Evolutionary conservation across 2,888 invertebrate genomes (phyloP).

Genomic region (Venusia cambrica): DNA sequence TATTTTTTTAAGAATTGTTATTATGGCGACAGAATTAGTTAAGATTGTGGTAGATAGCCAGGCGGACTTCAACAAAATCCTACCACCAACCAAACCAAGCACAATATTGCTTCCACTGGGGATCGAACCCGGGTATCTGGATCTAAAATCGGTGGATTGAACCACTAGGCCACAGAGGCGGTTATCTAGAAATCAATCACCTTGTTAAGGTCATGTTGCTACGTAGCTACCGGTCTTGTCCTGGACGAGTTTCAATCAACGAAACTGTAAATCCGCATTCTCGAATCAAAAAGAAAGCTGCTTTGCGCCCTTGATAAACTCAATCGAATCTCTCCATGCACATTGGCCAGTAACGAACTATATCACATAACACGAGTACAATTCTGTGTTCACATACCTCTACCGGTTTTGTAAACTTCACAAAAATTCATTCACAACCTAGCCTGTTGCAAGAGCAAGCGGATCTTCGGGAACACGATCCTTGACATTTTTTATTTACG

Average conservation of each 20-base stretch:
- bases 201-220: neutral
- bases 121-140: too few relatives aligned
- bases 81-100: too few relatives aligned
- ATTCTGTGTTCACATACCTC: too few relatives aligned
- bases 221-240: neutral
- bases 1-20: too few relatives aligned
- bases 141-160: too few relatives aligned
- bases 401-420: conserved; percentile 21
- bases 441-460: conserved; percentile 34
- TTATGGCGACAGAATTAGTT: too few relatives aligned
- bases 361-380: too few relatives aligned
- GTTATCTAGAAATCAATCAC: too few relatives aligned
- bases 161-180: too few relatives aligned
- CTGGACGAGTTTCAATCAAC: conserved; percentile 1
- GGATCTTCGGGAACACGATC: conserved; percentile 44
- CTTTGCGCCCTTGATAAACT: conserved; percentile 9
- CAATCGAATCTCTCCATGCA: conserved; percentile 21
- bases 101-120: too few relatives aligned
- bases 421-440: conserved; percentile 31
- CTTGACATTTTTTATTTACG: conserved; percentile 37
- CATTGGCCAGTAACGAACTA: conserved; percentile 16
- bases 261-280: conserved; percentile 16
- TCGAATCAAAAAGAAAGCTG: conserved; percentile 25
- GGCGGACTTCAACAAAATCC: too few relatives aligned
- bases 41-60: too few relatives aligned